Conservation (phyloP, 1,140 invertebrate genomes). For the Anoplophora glabripennis region DNA sequence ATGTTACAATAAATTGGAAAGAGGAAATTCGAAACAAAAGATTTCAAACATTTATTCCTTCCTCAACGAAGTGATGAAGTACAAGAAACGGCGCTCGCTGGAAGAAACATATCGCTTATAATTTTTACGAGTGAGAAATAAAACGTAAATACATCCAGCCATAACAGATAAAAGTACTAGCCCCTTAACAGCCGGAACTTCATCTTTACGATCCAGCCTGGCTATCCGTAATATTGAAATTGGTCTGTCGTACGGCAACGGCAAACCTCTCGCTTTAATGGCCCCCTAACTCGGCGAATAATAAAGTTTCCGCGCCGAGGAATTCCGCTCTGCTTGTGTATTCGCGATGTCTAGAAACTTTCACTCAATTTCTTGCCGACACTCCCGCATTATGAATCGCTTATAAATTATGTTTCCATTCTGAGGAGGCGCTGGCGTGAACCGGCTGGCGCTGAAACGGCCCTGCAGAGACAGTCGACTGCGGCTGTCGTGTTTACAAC, state of each 20-base stretch:
- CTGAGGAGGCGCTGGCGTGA: slow-evolving; percentile 32
- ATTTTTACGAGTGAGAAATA: no score
- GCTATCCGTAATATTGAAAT: background rate
- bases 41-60: no score
- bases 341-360: slow-evolving; percentile 30
- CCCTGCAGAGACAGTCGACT: slow-evolving; percentile 26
- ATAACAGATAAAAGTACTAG: no score
- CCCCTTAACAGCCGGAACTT: no score
- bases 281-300: slow-evolving; percentile 21
- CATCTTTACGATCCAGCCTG: no score
- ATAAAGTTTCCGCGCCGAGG: slow-evolving; percentile 25
- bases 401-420: slow-evolving; percentile 40
- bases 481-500: slow-evolving; percentile 21
- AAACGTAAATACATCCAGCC: no score
- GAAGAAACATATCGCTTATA: no score
- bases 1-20: no score
- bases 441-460: slow-evolving; percentile 34
- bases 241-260: background rate
- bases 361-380: slow-evolving; percentile 39
- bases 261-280: slow-evolving; percentile 6
- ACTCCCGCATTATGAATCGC: slow-evolving; percentile 38
- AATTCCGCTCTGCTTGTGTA: slow-evolving; percentile 14
- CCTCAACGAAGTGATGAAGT: no score
- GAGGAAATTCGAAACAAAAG: no score
- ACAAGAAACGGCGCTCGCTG: no score